Evolutionary conservation across 2,797 vertebrate genomes (phyloP), one percentile per base, ranked within the genome.

Genomic region (Xenopus petersii): DNA sequence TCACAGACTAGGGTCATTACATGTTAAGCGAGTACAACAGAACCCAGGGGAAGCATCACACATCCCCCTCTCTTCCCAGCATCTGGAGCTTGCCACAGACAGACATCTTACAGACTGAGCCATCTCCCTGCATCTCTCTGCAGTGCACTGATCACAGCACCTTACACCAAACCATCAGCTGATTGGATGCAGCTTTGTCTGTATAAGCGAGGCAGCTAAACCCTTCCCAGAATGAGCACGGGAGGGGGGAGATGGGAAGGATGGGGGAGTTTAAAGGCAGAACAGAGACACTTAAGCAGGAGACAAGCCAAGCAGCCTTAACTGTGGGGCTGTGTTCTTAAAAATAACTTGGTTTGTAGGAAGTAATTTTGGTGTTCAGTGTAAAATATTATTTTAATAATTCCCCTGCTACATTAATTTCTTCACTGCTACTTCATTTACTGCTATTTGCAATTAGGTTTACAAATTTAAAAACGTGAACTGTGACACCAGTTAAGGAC

Each of bases 121-220:
- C 86, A 89, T 92, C 91, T 90, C 90, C 89, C 91, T 89, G 91
- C 91, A 92, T 91, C 89, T 92, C 90, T 89, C 90, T 89, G 90
- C 91, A 92, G 92, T 91, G 92, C 90, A 90, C 90, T 89, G 92
- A 92, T 91, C 91, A 90, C 90, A 92, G 92, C 94, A 95, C 94
- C 94, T 93, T 94, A 94, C 94, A 93, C 91, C 92, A 90, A 91
- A 81, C 84, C 84, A 82, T 84, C 84, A 86, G 81, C 79, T 84
- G 87, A 93, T 92, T 92, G 90, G 94, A 88, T 91, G 87, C 82
- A 49, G 86, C 86, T 62, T 82, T 73, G 86, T 87, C 85, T 91
- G 89, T 90, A 89, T 89, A 86, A 91, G 89, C 88, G 76, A 79
- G 66, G 67, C 58, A 51, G 55, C 26, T 70, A 66, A 79, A 54